Conservation (phyloP, 2,888 invertebrate species). For the Ormyrus thymus region DNA sequence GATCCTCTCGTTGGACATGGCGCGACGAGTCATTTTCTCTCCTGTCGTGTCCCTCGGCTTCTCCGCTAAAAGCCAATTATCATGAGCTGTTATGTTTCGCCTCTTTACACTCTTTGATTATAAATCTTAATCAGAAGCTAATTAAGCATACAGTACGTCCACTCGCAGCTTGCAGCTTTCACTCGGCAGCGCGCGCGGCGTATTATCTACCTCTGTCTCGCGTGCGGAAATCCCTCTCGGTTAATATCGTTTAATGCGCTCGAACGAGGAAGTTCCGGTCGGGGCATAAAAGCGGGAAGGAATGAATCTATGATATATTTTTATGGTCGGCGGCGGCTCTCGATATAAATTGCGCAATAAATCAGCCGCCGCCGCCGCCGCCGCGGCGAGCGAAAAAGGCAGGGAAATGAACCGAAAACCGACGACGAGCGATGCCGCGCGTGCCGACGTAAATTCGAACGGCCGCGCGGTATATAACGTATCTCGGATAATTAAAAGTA, state of each 20-base stretch:
- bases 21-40: slow-evolving; percentile 88
- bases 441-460: slow-evolving; percentile 45
- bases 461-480: slow-evolving; percentile 22
- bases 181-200: too few relatives aligned
- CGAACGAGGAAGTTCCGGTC: too few relatives aligned
- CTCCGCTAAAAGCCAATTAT: slow-evolving; percentile 68
- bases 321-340: slow-evolving; percentile 22
- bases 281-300: too few relatives aligned
- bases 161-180: too few relatives aligned
- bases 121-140: not conserved
- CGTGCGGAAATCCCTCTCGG: too few relatives aligned
- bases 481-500: slow-evolving; percentile 2
- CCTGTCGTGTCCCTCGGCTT: slow-evolving; percentile 81
- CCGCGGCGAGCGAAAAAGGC: not conserved
- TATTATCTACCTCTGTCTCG: too few relatives aligned
- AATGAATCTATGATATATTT: slow-evolving; percentile 12
- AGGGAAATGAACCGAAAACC: slow-evolving; percentile 37
- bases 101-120: not conserved
- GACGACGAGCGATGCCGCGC: slow-evolving; percentile 16
- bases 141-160: too few relatives aligned
- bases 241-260: too few relatives aligned
- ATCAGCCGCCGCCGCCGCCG: slow-evolving; percentile 10
- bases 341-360: slow-evolving; percentile 44
- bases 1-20: slow-evolving; percentile 94
- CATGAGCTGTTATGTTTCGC: slow-evolving; percentile 26